Evolutionary conservation across 2,888 invertebrate species (phyloP).

Genomic region (Ornithoptera alexandrae): DNA sequence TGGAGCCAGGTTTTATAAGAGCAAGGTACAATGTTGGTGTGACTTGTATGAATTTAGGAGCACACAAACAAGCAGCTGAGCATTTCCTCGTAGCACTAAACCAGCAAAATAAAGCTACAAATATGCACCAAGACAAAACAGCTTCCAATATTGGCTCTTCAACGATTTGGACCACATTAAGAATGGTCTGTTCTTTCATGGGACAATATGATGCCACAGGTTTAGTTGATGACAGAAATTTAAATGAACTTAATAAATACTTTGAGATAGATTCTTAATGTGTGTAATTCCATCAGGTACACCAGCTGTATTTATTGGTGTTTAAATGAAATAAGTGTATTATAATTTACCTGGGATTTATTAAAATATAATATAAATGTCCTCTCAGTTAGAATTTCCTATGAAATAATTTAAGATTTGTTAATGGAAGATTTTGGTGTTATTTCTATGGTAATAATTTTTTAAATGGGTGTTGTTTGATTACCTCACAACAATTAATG

Average conservation of each 20-base stretch:
- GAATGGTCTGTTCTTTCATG: constrained; percentile 92
- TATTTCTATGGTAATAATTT: neutral
- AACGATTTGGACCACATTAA: constrained; percentile 95
- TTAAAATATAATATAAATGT: too few species aligned
- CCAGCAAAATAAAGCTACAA: constrained; percentile 86
- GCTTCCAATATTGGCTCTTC: constrained; percentile 85
- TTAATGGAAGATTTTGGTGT: neutral
- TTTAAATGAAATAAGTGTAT: neutral
- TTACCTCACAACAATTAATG: neutral
- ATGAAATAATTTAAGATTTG: neutral
- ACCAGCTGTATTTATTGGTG: neutral
- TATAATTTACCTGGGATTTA: too few species aligned
- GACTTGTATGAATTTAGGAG: constrained; percentile 96
- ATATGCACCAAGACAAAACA: constrained; percentile 55
- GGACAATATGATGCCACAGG: constrained; percentile 83
- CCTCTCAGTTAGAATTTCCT: too few species aligned
- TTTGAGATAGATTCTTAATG: constrained; percentile 56
- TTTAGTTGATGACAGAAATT: constrained; percentile 81
- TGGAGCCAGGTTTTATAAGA: constrained; percentile 97
- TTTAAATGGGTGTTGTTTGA: neutral
- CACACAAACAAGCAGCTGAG: constrained; percentile 96
- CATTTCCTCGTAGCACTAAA: constrained; percentile 96
- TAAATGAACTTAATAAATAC: constrained; percentile 80
- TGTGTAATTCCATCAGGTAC: neutral
- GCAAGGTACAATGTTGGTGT: constrained; percentile 99